These are phyloP conservation scores for Gephyroberyx darwinii DNA, from an alignment of 2,797 vertebrate species.

Conservation along the genomic window DNA sequence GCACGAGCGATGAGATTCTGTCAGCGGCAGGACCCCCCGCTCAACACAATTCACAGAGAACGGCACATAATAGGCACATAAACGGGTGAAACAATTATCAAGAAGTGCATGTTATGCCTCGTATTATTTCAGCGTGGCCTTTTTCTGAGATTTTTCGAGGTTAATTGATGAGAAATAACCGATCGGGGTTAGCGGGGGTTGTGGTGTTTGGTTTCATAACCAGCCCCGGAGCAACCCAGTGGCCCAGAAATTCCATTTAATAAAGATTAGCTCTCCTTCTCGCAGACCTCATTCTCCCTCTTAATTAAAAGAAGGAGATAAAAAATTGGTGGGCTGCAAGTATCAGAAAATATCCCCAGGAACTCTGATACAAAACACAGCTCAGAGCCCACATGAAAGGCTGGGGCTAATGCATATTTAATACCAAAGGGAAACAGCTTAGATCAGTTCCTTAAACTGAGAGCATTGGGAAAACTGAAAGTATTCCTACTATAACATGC, in stretches of 20 bases:
- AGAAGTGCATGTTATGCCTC: constrained; percentile 5
- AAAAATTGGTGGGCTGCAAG: constrained; percentile 70
- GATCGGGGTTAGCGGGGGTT: constrained; percentile 40
- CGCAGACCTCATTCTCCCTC: constrained; percentile 76
- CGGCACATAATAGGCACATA: constrained; percentile 57
- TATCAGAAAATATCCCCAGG: constrained; percentile 79
- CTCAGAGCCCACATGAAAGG: constrained; percentile 78
- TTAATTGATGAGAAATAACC: constrained; percentile 77
- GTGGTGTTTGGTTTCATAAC: constrained; percentile 71
- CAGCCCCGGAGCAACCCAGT: constrained; percentile 74
- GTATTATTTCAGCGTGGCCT: constrained; percentile 52
- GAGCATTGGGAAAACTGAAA: constrained; percentile 49
- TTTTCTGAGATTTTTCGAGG: constrained; percentile 60
- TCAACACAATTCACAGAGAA: constrained; percentile 50
- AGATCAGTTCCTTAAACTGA: constrained; percentile 71
- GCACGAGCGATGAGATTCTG: constrained; percentile 53
- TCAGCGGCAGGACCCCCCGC: constrained; percentile 33
- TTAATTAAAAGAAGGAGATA: constrained; percentile 84
- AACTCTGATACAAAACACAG: constrained; percentile 71
- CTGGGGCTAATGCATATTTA: constrained; percentile 79
- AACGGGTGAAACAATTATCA: constrained; percentile 58
- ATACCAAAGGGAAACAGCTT: constrained; percentile 73
- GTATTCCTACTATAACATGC: constrained; percentile 61
- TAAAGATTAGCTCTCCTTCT: constrained; percentile 81
- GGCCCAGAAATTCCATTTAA: constrained; percentile 85